Base-by-base conservation (phyloP, 2,113 vertebrate genomes). In the Sylvia atricapilla region DNA sequence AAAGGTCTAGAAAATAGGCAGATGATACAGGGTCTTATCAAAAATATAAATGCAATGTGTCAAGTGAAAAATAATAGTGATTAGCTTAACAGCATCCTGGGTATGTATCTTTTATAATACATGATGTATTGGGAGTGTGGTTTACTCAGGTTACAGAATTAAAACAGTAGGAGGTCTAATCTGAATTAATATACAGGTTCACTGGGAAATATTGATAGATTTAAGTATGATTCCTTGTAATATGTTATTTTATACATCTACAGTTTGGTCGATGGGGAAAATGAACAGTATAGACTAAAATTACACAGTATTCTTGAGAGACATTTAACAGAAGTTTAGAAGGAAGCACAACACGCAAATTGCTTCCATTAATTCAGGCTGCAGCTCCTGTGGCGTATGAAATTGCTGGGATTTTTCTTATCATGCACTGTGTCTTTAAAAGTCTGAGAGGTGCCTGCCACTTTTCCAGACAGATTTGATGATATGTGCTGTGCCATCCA, bases 181-280 rank as follows among this genome's bases (percentile, higher is more conserved):
- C 64, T 94, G 76, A 96, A 96, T 89, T 96, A 95, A 94, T 97
- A 88, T 66, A 88, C 33, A 75, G 62, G 31, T 96, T 95, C 69
- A 75, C 28, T 91, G 69, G 70, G 79, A 96, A 94, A 83, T 80
- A 94, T 60, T 93, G 90, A 92, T 89, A 84, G 55, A 55, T 89
- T 97, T 94, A 85, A 84, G 33, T 76, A 39, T 73, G 63, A 89
- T 89, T 93, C 37, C 75, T 70, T 89, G 73, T 80, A 89, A 92
- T 77, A 74, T 59, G 22, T 35, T 87, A 49, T 17, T 92, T 83
- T 84, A 73, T 70, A 64, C 25, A 83, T 70, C 49, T 77, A 39
- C 60, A 58, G 73, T 69, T 91, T 76, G 46, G 55, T 90, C 2
- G 0, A 87, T 81, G 31, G 58, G 49, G 58, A 88, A 95, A 96